A percentile compares a stretch with the other conserved stretches of the same genome.
Evolutionary conservation across 37 sponge, comb jelly and placozoan species (phyloP).

Genomic region (Halisarca cf. caerulea): DNA sequence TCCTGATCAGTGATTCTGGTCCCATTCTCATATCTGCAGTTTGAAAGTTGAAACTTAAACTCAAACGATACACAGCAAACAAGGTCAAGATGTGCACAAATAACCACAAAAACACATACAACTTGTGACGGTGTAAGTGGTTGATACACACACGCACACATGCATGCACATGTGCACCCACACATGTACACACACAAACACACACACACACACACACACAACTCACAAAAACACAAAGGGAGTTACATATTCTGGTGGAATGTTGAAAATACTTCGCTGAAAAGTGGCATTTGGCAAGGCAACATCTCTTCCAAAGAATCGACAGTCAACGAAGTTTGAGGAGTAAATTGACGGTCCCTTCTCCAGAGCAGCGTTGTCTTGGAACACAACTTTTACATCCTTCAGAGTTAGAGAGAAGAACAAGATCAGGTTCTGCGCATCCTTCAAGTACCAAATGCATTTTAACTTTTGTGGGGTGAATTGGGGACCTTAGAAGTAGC

Average conservation of each 20-base stretch:
- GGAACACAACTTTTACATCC: not conserved
- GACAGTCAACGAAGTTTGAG: not conserved
- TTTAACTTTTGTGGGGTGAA: too few species aligned
- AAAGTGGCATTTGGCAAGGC: not conserved
- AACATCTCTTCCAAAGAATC: not conserved
- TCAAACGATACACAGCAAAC: too few species aligned
- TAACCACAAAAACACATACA: too few species aligned
- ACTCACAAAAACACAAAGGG: not conserved
- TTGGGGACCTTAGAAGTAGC: too few species aligned
- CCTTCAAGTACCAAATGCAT: too few species aligned
- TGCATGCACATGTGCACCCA: not conserved
- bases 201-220: not conserved
- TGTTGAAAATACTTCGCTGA: not conserved
- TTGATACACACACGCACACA: not conserved
- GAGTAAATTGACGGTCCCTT: not conserved
- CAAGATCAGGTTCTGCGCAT: too few species aligned
- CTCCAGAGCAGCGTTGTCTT: not conserved
- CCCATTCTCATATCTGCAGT: too few species aligned
- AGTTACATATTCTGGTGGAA: not conserved
- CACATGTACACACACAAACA: slow-evolving; percentile 23
- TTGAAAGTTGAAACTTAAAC: too few species aligned
- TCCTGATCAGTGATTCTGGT: too few species aligned
- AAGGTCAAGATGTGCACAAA: too few species aligned
- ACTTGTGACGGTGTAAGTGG: too few species aligned
- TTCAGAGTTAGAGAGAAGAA: too few species aligned